Percentiles rank a stretch among this genome's conserved stretches.
Evolutionary conservation across 2,888 invertebrate species (phyloP).

Genomic region (Syrista parreyssii): DNA sequence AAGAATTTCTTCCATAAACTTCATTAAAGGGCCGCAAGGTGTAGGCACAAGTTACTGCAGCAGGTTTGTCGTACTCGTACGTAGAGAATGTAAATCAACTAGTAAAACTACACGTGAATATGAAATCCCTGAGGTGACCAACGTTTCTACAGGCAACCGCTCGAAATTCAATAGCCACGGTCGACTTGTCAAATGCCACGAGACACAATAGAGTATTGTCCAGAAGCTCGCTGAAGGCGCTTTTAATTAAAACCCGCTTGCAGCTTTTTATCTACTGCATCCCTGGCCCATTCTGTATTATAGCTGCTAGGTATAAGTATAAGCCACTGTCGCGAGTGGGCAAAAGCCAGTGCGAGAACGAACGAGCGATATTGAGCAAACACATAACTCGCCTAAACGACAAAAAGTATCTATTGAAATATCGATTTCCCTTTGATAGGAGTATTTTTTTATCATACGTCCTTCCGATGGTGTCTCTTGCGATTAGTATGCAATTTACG

Average conservation of each 20-base stretch:
- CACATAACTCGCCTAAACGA: not conserved
- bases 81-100: not conserved
- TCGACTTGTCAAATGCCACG: constrained; percentile 42
- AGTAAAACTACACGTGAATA: not conserved
- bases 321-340: not conserved
- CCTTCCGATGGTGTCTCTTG: not conserved
- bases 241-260: constrained; percentile 51
- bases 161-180: not conserved
- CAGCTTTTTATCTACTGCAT: not conserved
- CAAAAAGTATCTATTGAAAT: not conserved
- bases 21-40: too few relatives aligned
- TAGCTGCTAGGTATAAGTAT: not conserved
- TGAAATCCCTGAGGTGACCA: not conserved
- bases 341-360: not conserved
- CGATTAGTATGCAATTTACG: not conserved
- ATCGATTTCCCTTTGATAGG: not conserved
- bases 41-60: not conserved
- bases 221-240: constrained; percentile 33
- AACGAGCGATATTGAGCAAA: not conserved
- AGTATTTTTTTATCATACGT: not conserved
- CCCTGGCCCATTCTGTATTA: not conserved
- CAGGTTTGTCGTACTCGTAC: not conserved
- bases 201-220: constrained; percentile 50
- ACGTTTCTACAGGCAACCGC: not conserved
- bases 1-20: too few relatives aligned